Conservation (phyloP, 2,797 vertebrate species). For the Chelonia mydas region DNA sequence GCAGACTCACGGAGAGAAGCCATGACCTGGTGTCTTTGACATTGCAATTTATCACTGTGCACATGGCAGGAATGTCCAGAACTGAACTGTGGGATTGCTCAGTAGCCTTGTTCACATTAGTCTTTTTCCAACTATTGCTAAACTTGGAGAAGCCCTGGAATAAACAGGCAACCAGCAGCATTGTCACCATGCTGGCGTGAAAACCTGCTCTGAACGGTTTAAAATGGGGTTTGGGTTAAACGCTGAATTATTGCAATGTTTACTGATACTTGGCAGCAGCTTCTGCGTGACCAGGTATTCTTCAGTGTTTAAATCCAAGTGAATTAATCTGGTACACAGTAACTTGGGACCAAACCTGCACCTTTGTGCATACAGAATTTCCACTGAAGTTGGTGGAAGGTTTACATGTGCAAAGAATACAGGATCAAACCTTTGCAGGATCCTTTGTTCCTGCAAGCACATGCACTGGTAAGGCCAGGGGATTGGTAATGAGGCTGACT, state of each 20-base stretch:
- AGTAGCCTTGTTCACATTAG: fast-evolving
- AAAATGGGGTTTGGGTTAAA: background rate
- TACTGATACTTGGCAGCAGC: background rate
- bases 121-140: background rate
- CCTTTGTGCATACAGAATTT: background rate
- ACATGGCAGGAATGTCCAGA: background rate
- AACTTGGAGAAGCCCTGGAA: background rate
- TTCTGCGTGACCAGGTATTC: background rate
- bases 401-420: background rate
- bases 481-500: background rate
- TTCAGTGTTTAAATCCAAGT: background rate
- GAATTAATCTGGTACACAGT: background rate
- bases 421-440: background rate
- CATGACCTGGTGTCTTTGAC: background rate
- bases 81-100: background rate
- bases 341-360: background rate
- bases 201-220: background rate
- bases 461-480: background rate
- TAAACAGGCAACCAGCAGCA: background rate
- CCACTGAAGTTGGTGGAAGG: background rate
- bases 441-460: background rate
- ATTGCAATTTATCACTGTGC: background rate
- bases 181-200: background rate
- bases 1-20: background rate
- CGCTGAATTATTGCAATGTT: background rate